A percentile compares a stretch with the other conserved stretches of the same genome.
phyloP scores from a whole-genome alignment of 2,797 vertebrate species.

The Sciurus vulgaris region DNA sequence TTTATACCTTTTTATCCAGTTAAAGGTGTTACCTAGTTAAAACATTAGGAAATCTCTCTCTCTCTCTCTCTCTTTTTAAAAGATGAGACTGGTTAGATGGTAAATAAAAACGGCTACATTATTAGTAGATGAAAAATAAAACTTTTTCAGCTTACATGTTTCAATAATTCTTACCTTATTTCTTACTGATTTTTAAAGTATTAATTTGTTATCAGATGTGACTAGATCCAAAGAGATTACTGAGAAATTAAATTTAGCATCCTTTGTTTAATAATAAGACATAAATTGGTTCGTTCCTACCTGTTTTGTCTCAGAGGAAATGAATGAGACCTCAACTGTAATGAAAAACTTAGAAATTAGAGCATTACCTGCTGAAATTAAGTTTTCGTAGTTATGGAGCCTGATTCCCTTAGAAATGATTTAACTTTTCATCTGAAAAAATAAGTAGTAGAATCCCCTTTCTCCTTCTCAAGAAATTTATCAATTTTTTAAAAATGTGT shows the following conservation, averaged over 20 bases:
- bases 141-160: background rate
- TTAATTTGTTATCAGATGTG: background rate
- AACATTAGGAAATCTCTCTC: background rate
- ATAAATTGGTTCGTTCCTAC: background rate
- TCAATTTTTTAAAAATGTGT: background rate
- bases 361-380: background rate
- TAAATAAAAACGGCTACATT: slow-evolving; percentile 8
- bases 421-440: slow-evolving; percentile 17
- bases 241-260: slow-evolving; percentile 23
- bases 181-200: slow-evolving; percentile 1
- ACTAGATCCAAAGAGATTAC: background rate
- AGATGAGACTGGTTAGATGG: background rate
- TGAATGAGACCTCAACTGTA: background rate
- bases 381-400: background rate
- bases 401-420: background rate
- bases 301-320: slow-evolving; percentile 1
- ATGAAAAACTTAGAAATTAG: background rate
- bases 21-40: background rate
- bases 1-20: background rate
- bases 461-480: background rate
- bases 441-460: background rate
- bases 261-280: slow-evolving; percentile 1
- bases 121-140: slow-evolving; percentile 4
- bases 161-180: background rate
- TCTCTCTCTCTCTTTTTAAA: background rate